Percentiles rank a stretch among this genome's conserved stretches.
These are phyloP conservation scores for Endotricha flammealis DNA, from an alignment of 2,888 invertebrate species.

Conservation along the genomic window DNA sequence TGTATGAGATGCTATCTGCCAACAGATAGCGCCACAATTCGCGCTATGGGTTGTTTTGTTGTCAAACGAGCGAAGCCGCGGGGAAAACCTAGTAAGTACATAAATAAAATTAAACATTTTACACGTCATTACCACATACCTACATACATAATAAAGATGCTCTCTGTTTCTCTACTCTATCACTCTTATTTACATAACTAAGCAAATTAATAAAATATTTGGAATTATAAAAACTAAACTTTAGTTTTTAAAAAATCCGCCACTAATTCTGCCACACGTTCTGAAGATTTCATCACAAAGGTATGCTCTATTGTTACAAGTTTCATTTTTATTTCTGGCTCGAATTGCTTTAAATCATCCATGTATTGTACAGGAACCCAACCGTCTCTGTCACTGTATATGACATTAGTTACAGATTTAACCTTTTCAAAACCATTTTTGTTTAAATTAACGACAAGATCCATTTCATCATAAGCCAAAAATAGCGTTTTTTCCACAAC, in stretches of 20 bases:
- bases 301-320: constrained; percentile 80
- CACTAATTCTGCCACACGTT: constrained; percentile 72
- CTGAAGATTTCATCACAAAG: constrained; percentile 85
- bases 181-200: too few relatives aligned
- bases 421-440: constrained; percentile 80
- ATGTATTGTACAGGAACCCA: constrained; percentile 90
- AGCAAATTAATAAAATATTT: background rate
- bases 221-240: too few relatives aligned
- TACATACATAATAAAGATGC: too few relatives aligned
- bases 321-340: constrained; percentile 46
- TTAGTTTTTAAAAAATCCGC: constrained; percentile 41
- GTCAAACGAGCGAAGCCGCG: too few relatives aligned
- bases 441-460: constrained; percentile 83
- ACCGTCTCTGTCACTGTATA: constrained; percentile 87
- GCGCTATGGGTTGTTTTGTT: too few relatives aligned
- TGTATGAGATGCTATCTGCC: too few relatives aligned
- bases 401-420: constrained; percentile 77
- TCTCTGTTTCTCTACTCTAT: too few relatives aligned
- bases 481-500: constrained; percentile 82
- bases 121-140: too few relatives aligned
- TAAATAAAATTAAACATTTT: background rate
- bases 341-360: constrained; percentile 72
- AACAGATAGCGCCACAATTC: too few relatives aligned
- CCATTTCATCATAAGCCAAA: constrained; percentile 89
- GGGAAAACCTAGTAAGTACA: too few relatives aligned